Evolutionary conservation across 2,113 vertebrate species (phyloP).

Genomic region (Pseudorectes ferrugineus): DNA sequence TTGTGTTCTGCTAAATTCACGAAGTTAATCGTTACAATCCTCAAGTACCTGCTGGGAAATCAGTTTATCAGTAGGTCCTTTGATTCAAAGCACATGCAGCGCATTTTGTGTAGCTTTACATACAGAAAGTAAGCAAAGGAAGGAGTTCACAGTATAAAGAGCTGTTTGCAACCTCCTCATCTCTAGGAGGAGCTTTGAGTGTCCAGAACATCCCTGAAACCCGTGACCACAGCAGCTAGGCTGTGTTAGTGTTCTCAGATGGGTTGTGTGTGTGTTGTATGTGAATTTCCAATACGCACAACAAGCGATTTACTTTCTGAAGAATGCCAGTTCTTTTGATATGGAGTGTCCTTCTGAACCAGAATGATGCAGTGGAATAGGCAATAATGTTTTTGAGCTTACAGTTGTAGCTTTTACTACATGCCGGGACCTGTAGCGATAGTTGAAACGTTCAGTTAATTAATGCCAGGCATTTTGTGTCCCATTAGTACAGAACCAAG

Average conservation of each 20-base stretch:
- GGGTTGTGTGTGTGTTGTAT: accelerated
- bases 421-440: background rate
- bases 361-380: background rate
- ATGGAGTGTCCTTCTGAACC: background rate
- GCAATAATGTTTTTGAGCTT: background rate
- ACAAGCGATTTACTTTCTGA: background rate
- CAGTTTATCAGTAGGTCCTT: background rate
- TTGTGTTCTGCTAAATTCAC: background rate
- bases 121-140: background rate
- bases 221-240: no score
- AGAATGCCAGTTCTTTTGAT: background rate
- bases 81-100: background rate
- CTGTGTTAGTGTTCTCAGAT: background rate
- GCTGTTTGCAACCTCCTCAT: background rate
- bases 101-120: background rate
- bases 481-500: background rate
- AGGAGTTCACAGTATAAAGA: background rate
- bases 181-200: background rate
- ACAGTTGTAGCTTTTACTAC: background rate
- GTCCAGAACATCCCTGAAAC: background rate
- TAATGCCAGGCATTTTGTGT: background rate
- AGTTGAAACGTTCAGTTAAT: background rate
- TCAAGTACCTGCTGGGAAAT: background rate
- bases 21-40: background rate
- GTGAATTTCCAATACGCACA: background rate